Evolutionary conservation across 2,888 invertebrate genomes (phyloP), one percentile per base, ranked within the genome.

Genomic region (Dicyrtoma fusca): DNA sequence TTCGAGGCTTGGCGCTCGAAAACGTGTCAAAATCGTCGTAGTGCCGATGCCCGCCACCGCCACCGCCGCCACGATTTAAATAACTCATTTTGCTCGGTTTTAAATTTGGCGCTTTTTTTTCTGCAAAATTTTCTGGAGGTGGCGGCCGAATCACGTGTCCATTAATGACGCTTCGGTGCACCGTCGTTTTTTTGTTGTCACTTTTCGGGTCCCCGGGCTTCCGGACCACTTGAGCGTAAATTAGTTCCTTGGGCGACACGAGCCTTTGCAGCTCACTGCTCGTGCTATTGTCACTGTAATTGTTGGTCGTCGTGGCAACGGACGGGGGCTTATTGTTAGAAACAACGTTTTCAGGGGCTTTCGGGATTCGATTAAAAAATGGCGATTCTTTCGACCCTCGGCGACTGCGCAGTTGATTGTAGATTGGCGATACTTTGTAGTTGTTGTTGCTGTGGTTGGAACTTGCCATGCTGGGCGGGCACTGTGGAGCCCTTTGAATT

Each of bases 311-410:
- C 76, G 68, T 72, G 17, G 90, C 90, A 81, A 93, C 93, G 0
- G 92, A 93, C 84, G 93, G 93, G 42, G 92, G 92, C 82, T 91
- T 89, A 82, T 91, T 91, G 78, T 88, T 88, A 82, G n/a, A n/a
- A n/a, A n/a, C n/a, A n/a, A n/a, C n/a, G n/a, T n/a, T n/a, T n/a
- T n/a, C n/a, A n/a, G n/a, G n/a, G n/a, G n/a, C n/a, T n/a, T n/a
- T n/a, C n/a, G n/a, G n/a, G n/a, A n/a, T n/a, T n/a, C n/a, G n/a
- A n/a, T n/a, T n/a, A n/a, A n/a, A n/a, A n/a, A n/a, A n/a, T n/a
- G n/a, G n/a, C n/a, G n/a, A n/a, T n/a, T n/a, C n/a, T n/a, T n/a
- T n/a, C n/a, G n/a, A n/a, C n/a, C n/a, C n/a, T n/a, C n/a, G n/a
- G n/a, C n/a, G n/a, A n/a, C n/a, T n/a, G n/a, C n/a, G n/a, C n/a